phyloP scores from a whole-genome alignment of 53 echinoderm and acorn worm species.

The Hippasteria phrygiana region DNA sequence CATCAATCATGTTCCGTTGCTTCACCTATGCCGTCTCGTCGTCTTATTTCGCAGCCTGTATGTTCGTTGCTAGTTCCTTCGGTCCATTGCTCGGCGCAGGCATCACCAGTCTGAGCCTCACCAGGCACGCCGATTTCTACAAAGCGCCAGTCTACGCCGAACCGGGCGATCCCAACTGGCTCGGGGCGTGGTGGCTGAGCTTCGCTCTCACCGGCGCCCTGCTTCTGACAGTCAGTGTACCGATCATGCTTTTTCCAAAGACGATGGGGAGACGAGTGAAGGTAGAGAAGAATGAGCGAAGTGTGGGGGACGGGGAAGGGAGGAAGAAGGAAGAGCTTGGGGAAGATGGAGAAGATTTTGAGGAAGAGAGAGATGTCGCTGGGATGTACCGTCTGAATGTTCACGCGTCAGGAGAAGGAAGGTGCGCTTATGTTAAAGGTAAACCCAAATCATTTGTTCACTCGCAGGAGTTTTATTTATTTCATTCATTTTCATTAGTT shows the following conservation, averaged over 20 bases:
- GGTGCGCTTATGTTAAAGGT: conserved; percentile 24
- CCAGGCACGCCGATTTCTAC: conserved; percentile 61
- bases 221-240: conserved; percentile 66
- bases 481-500: no score
- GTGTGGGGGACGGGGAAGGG: background rate
- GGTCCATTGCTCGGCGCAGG: conserved; percentile 48
- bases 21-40: no score
- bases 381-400: conserved; percentile 47
- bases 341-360: background rate
- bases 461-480: no score
- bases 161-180: conserved; percentile 76
- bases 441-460: no score
- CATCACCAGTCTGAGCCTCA: conserved; percentile 47
- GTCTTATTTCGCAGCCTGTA: conserved; percentile 24
- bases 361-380: background rate
- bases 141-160: conserved; percentile 2
- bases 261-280: conserved; percentile 11
- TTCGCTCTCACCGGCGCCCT: conserved; percentile 73
- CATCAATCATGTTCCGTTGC: no score
- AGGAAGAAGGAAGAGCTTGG: background rate
- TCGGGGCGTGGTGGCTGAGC: conserved; percentile 93
- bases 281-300: background rate
- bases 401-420: background rate
- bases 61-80: conserved; percentile 52
- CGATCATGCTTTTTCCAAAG: conserved; percentile 84